Conservation (phyloP, 2,888 invertebrate species). For the Rhamnusium bicolor region DNA sequence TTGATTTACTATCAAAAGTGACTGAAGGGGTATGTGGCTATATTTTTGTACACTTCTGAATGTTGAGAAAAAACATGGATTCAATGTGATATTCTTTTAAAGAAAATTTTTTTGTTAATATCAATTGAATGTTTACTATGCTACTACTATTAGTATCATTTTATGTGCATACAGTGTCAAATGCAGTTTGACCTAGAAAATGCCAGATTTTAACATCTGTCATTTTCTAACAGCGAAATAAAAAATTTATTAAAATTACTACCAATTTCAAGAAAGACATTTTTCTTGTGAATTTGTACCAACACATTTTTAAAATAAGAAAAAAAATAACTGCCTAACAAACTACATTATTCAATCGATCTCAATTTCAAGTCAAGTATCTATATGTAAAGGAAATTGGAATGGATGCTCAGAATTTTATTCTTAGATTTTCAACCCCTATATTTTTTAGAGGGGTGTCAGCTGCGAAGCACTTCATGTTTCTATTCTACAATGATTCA, state of each 20-base stretch:
- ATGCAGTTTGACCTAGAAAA: too few relatives aligned
- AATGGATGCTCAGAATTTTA: constrained; percentile 28
- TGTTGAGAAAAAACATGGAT: too few relatives aligned
- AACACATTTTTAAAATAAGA: constrained; percentile 14
- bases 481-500: constrained; percentile 10
- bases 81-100: too few relatives aligned
- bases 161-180: too few relatives aligned
- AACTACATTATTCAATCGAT: constrained; percentile 21
- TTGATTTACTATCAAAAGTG: too few relatives aligned
- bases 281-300: constrained; percentile 1
- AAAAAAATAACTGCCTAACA: constrained; percentile 22
- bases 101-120: too few relatives aligned
- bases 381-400: constrained; percentile 30
- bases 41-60: too few relatives aligned
- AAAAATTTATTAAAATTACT: constrained; percentile 7
- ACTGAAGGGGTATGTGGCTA: too few relatives aligned
- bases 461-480: constrained; percentile 18
- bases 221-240: too few relatives aligned
- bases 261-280: background rate
- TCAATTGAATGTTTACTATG: too few relatives aligned
- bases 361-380: constrained; percentile 26
- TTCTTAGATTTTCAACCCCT: constrained; percentile 29
- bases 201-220: too few relatives aligned
- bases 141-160: too few relatives aligned
- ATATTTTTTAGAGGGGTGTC: constrained; percentile 26